Conservation (phyloP, 2,888 invertebrate species). For the Spilarctia lutea region DNA sequence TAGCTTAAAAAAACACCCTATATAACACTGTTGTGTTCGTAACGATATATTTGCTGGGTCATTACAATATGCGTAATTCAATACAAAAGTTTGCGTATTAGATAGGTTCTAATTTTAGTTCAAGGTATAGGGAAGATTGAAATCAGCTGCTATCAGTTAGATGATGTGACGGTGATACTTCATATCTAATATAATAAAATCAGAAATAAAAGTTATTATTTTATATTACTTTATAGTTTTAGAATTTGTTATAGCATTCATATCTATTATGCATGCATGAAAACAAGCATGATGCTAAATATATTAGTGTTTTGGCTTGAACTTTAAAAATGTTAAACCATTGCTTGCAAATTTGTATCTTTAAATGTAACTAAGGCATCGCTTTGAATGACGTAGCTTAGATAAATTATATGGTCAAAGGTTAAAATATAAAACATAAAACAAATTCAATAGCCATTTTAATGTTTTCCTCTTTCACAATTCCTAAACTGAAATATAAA, state of each 20-base stretch:
- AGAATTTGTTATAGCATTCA: neutral
- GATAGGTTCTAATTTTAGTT: no score
- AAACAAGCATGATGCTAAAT: no score
- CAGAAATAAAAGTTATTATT: neutral
- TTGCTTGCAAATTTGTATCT: neutral
- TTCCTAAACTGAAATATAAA: constrained; percentile 58
- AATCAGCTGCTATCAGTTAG: neutral
- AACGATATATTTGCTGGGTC: constrained; percentile 19
- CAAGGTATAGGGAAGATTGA: neutral
- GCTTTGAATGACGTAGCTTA: neutral
- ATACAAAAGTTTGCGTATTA: no score
- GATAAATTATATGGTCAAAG: neutral
- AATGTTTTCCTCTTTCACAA: constrained; percentile 31
- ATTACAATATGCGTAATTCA: neutral
- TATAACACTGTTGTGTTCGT: constrained; percentile 43
- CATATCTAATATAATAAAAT: no score
- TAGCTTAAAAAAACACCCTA: no score
- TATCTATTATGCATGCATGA: no score
- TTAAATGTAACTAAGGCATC: neutral
- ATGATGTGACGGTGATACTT: no score
- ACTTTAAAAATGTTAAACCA: neutral
- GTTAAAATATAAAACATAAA: neutral
- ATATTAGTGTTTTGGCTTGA: neutral
- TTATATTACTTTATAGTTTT: neutral
- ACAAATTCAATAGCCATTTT: neutral